Evolutionary conservation across 2,113 vertebrate genomes (phyloP).

Genomic region (Calidris pygmaea): DNA sequence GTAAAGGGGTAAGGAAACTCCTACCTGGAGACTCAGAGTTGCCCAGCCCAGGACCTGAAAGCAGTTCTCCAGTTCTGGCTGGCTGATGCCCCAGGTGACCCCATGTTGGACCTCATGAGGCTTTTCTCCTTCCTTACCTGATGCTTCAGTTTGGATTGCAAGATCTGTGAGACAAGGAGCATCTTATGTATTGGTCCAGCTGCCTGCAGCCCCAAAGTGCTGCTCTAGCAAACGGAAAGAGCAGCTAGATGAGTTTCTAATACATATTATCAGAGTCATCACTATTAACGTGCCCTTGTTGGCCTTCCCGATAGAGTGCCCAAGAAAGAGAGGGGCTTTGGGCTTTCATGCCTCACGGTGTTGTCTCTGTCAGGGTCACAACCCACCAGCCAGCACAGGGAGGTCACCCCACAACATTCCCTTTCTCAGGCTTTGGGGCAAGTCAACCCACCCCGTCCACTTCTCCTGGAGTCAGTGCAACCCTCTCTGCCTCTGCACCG

Average conservation of each 20-base stretch:
- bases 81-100: background rate
- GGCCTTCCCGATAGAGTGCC: background rate
- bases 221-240: background rate
- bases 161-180: background rate
- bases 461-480: background rate
- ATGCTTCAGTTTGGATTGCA: background rate
- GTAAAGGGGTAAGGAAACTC: background rate
- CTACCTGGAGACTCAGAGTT: background rate
- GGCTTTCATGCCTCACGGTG: background rate
- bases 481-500: background rate
- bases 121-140: background rate
- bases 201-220: background rate
- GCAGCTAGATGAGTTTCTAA: background rate
- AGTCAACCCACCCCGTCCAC: background rate
- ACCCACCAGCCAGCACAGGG: background rate
- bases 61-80: background rate
- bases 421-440: background rate
- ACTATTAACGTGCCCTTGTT: background rate
- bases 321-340: background rate
- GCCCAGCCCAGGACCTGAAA: background rate
- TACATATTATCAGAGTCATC: background rate
- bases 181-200: background rate
- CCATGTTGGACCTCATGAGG: too few species aligned
- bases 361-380: background rate
- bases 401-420: background rate